Base-by-base conservation (phyloP, 2,888 invertebrate genomes). In the Hoplodrina blanda region DNA sequence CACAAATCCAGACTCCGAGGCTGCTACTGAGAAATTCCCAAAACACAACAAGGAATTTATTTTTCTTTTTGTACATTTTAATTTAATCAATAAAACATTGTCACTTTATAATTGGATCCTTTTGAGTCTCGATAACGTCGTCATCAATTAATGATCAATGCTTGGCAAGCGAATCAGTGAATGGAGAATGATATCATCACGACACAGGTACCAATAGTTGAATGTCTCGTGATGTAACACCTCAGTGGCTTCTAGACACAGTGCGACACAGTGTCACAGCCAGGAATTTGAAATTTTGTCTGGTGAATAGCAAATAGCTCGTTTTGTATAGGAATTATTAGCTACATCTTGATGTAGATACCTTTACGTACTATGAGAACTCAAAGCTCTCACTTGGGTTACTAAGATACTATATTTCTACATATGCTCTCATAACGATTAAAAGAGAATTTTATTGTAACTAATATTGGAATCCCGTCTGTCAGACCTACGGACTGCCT, bases 151-250 rank as follows among this genome's bases (percentile, higher is more conserved):
- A 17, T 53, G 4, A 30, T 49, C 15, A 53, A 30, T 19, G 20
- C 63, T 68, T 80, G 63, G 57, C 61, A 64, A 67, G 19, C 46
- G 13, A 15, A 33, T 62, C 19, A 50, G 57, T 80, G 64, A 77
- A 67, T 68, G 54, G 54, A 33, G 46, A 67, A 68, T 77, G 80
- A 77, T 80, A 52, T 77, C 80, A 77, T 80, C 77, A 74, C 60
- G 37, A 57, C 25, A 62, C 49, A 44, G 44, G 11, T 15, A 56
- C 25, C 19, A 46, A 66, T 5, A 73, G 44, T 63, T 59, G 54
- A 72, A 76, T 46, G 50, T 11, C 55, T 75, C 33, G 20, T 80
- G 62, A 69, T 79, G 61, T 49, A 66, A 65, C 64, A 15, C 50
- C 41, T 52, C 60, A 62, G 52, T 56, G 54, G 19, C 49, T 72